These are phyloP conservation scores for Butorides virescens DNA, from an alignment of 2,113 vertebrate genomes.

Conservation along the genomic window DNA sequence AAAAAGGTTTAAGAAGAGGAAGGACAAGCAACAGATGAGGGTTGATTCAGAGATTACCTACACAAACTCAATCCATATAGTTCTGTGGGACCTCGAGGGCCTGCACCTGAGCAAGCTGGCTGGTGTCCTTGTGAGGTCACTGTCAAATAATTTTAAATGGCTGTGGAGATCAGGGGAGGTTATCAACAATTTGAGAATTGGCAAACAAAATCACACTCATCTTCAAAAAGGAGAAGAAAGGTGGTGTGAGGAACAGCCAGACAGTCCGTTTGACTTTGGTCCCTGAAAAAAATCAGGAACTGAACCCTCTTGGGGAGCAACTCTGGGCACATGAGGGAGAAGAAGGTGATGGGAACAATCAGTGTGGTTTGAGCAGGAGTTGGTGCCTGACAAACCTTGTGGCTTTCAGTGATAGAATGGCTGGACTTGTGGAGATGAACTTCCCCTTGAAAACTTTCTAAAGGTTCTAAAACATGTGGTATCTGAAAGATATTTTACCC, in stretches of 20 bases:
- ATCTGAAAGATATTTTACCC: neutral
- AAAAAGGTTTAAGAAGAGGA: neutral
- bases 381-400: neutral
- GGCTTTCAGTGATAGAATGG: neutral
- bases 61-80: accelerated
- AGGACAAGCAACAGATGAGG: neutral
- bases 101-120: neutral
- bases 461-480: neutral
- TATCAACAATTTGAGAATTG: neutral
- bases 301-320: neutral
- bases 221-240: neutral
- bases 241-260: neutral
- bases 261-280: neutral
- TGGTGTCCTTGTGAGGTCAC: neutral
- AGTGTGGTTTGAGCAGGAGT: neutral
- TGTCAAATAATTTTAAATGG: neutral
- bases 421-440: neutral
- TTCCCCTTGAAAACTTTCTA: neutral
- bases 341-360: neutral
- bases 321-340: neutral
- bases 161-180: neutral
- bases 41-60: neutral
- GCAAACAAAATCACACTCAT: neutral
- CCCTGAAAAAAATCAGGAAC: neutral
- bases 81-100: accelerated